phyloP scores from a whole-genome alignment of 2,113 vertebrate species.

The Larimichthys crocea region DNA sequence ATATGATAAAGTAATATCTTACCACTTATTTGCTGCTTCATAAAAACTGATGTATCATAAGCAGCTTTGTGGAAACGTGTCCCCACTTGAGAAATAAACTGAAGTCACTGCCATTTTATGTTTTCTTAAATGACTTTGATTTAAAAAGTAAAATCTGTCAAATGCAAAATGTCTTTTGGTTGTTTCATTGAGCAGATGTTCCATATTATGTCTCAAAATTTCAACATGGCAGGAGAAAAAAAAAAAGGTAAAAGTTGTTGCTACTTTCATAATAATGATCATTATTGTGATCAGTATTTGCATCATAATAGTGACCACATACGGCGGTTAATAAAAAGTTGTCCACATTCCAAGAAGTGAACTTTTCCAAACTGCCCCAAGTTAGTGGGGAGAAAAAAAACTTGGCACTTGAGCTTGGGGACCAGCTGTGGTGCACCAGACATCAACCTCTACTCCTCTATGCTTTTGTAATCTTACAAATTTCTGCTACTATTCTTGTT shows the following conservation, averaged over 20 bases:
- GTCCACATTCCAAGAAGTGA: conserved; percentile 33
- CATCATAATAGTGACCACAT: conserved; percentile 44
- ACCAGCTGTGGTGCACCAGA: conserved; percentile 61
- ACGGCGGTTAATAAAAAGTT: conserved; percentile 17
- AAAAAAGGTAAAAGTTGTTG: too few relatives aligned
- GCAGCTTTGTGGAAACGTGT: not conserved
- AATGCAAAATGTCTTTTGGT: not conserved
- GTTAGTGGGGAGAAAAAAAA: not conserved
- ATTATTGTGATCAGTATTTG: not conserved
- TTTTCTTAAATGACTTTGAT: too few relatives aligned
- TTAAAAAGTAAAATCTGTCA: too few relatives aligned
- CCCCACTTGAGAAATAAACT: not conserved
- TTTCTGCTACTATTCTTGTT: conserved; percentile 9
- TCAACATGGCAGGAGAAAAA: not conserved
- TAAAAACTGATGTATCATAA: not conserved
- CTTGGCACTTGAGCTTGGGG: conserved; percentile 42
- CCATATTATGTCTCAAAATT: not conserved
- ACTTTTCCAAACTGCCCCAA: conserved; percentile 25
- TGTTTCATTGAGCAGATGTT: not conserved
- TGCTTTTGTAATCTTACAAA: conserved; percentile 3
- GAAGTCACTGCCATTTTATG: not conserved
- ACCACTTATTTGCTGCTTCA: not conserved
- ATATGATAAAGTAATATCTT: not conserved
- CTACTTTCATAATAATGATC: not conserved
- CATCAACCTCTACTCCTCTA: not conserved